Conservation (phyloP, 2,888 invertebrate genomes). For the Sarcophaga carnaria region DNA sequence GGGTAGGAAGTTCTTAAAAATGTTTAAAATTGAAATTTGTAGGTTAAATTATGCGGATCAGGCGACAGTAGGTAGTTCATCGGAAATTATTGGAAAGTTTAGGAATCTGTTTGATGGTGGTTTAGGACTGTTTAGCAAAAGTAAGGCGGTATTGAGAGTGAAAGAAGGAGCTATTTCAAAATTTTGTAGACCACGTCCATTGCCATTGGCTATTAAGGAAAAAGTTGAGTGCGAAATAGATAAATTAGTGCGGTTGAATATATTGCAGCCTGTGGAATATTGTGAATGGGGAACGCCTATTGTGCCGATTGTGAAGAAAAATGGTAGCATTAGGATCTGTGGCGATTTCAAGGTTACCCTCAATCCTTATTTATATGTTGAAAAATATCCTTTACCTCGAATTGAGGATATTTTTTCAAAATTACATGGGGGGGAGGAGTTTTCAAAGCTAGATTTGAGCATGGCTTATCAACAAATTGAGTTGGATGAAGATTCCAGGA, state of each 20-base stretch:
- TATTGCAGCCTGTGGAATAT: conserved; percentile 61
- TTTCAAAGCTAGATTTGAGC: conserved; percentile 56
- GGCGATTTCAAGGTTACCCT: too few species aligned
- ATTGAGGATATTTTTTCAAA: conserved; percentile 54
- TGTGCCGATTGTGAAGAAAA: too few species aligned
- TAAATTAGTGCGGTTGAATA: conserved; percentile 43
- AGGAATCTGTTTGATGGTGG: conserved; percentile 51
- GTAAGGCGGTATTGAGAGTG: conserved; percentile 55
- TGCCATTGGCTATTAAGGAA: conserved; percentile 56
- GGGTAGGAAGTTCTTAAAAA: too few species aligned
- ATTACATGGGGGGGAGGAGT: conserved; percentile 49
- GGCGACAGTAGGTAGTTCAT: too few species aligned
- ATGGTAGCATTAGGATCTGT: too few species aligned
- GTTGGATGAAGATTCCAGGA: conserved; percentile 73
- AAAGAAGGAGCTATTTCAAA: conserved; percentile 55
- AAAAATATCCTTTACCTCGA: too few species aligned
- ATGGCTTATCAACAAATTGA: conserved; percentile 54
- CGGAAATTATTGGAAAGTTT: conserved; percentile 32
- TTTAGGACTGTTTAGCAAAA: conserved; percentile 62
- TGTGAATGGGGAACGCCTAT: conserved; percentile 75
- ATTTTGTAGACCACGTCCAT: conserved; percentile 58
- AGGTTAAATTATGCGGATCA: too few species aligned
- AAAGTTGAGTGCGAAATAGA: conserved; percentile 57
- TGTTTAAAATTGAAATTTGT: too few species aligned
- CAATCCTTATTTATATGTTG: too few species aligned